Evolutionary conservation across 2,797 vertebrate genomes (phyloP), one percentile per base, ranked within the genome.

Genomic region (Alexandromys oeconomus): DNA sequence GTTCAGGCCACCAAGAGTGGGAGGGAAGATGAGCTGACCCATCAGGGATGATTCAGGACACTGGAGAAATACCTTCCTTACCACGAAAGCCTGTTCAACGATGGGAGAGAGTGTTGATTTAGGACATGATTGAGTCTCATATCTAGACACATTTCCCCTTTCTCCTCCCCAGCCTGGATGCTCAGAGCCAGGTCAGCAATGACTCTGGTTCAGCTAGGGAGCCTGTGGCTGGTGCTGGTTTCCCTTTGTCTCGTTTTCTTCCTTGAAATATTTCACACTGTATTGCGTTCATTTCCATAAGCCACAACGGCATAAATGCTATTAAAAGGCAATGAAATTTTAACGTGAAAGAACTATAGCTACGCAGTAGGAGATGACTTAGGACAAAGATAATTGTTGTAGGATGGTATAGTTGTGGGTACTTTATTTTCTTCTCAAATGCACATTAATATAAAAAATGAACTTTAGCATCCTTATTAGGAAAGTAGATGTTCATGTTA

Each of bases 361-460:
- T 80, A 76, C 77, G 34, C 40, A 69, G 1, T 13, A 21, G 77
- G 94, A 77, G 84, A 23, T 46, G 78, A 43, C 13, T 37, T 86
- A 37, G 63, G 73, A 29, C 73, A 78, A 71, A 81, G 40, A 54
- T 81, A 23, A 93, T 73, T 87, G 37, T 61, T 34, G 43, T 69
- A 23, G 34, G 14, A 5, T 77, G 7, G 8, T 46, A n/a, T 19
- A 15, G 37, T 43, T 54, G 15, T 63, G 46, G 11, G 25, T 51
- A 43, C 57, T 76, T 86, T 89, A 69, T 81, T 96, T 96, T 94
- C 40, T 85, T 78, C 85, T 87, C 14, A 86, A 89, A 82, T 57
- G 23, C 57, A 65, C 13, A 13, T 87, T 77, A 69, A 77, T 76
- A 90, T 73, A 29, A 73, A 73, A 6, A 74, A 46, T 46, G 54